These are phyloP conservation scores for Callopanchax toddi DNA, from an alignment of 2,113 vertebrate species.

Conservation along the genomic window DNA sequence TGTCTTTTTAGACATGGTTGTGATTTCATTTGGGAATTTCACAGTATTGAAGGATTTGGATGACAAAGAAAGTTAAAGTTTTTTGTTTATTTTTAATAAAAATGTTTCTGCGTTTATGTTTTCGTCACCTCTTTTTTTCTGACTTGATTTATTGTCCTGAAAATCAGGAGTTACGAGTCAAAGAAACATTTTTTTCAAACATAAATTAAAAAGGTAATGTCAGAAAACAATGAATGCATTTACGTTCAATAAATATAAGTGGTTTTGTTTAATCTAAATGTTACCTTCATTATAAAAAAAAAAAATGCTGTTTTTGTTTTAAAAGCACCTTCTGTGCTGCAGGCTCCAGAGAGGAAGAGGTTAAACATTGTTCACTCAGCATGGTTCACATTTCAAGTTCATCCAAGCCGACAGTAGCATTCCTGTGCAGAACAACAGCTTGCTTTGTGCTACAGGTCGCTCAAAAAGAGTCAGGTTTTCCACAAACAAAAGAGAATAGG, in stretches of 20 bases:
- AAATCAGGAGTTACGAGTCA: too few relatives aligned
- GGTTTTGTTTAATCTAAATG: too few relatives aligned
- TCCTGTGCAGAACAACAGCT: constrained; percentile 8
- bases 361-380: not conserved
- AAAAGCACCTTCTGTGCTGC: not conserved
- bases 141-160: too few relatives aligned
- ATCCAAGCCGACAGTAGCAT: not conserved
- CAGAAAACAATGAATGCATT: too few relatives aligned
- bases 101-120: not conserved
- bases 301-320: not conserved
- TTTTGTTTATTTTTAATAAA: not conserved
- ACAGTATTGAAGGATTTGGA: not conserved
- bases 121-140: not conserved
- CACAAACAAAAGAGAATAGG: constrained; percentile 10
- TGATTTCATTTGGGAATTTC: not conserved
- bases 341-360: not conserved
- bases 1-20: not conserved
- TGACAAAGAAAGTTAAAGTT: not conserved
- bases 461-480: not conserved
- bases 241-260: too few relatives aligned
- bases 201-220: too few relatives aligned
- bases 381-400: not conserved
- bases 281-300: too few relatives aligned
- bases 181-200: too few relatives aligned
- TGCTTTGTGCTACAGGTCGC: constrained; percentile 5